These are phyloP conservation scores for Drosophila cardini DNA, from an alignment of 1,140 invertebrate genomes.

Conservation along the genomic window DNA sequence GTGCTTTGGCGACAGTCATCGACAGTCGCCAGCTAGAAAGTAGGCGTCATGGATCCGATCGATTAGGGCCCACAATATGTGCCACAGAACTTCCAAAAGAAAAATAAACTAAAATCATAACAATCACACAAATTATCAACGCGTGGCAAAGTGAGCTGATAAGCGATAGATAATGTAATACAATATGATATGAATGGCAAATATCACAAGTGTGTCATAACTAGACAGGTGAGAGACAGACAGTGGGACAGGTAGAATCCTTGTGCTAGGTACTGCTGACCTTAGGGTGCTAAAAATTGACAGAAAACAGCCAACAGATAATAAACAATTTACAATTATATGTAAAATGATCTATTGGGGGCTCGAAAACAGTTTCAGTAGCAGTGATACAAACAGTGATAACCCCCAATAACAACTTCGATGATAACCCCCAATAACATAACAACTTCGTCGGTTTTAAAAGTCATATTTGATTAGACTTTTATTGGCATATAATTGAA, in stretches of 20 bases:
- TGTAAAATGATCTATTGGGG: constrained; percentile 23
- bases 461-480: constrained; percentile 68
- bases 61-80: constrained; percentile 12
- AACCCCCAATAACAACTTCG: constrained; percentile 1
- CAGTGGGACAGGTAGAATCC: constrained; percentile 20
- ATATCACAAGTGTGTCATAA: constrained; percentile 58
- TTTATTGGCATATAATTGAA: constrained; percentile 78
- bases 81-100: constrained; percentile 18
- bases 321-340: constrained; percentile 45
- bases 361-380: not conserved
- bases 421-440: constrained; percentile 13
- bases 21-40: not conserved
- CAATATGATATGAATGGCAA: constrained; percentile 52
- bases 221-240: not conserved
- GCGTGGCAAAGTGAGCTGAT: constrained; percentile 59
- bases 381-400: constrained; percentile 5
- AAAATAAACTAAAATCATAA: not conserved
- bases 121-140: constrained; percentile 49
- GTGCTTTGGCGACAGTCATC: constrained; percentile 26
- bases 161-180: constrained; percentile 50
- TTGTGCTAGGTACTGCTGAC: constrained; percentile 35
- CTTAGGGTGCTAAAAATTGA: constrained; percentile 42
- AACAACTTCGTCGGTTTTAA: constrained; percentile 10
- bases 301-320: constrained; percentile 59
- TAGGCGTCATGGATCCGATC: constrained; percentile 22